A percentile compares a stretch with the other conserved stretches of the same genome.
These are phyloP conservation scores for Agelas oroides DNA, from an alignment of 37 sponge, comb jelly and placozoan genomes.

Conservation along the genomic window DNA sequence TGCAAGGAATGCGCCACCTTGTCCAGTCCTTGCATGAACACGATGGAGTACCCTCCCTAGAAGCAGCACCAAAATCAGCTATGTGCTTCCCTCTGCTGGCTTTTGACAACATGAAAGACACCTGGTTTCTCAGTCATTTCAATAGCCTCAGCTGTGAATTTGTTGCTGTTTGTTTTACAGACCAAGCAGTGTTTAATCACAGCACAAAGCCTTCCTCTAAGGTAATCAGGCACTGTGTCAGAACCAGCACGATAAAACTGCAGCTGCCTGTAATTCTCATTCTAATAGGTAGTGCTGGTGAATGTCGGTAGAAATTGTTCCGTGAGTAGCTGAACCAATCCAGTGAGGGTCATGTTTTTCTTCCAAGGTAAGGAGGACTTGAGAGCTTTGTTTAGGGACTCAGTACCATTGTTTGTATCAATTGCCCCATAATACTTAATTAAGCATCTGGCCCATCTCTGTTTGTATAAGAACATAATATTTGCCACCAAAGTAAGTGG, in stretches of 20 bases:
- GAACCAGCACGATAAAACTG: background rate
- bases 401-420: constrained; percentile 13
- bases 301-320: constrained; percentile 11
- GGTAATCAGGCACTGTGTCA: background rate
- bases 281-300: constrained; percentile 12
- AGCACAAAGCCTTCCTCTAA: constrained; percentile 5
- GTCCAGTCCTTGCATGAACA: too few species aligned
- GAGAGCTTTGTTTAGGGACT: background rate
- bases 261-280: constrained; percentile 8
- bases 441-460: background rate
- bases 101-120: too few species aligned
- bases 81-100: too few species aligned
- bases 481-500: too few species aligned
- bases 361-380: constrained; percentile 4
- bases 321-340: background rate
- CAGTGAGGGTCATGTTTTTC: constrained; percentile 1
- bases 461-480: too few species aligned
- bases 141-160: too few species aligned
- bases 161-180: too few species aligned
- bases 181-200: constrained; percentile 4
- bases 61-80: too few species aligned
- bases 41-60: too few species aligned
- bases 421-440: constrained; percentile 9
- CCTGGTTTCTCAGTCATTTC: too few species aligned
- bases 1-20: too few species aligned